These are phyloP conservation scores for Pararge aegeria DNA, from an alignment of 1,140 invertebrate genomes.

Conservation along the genomic window DNA sequence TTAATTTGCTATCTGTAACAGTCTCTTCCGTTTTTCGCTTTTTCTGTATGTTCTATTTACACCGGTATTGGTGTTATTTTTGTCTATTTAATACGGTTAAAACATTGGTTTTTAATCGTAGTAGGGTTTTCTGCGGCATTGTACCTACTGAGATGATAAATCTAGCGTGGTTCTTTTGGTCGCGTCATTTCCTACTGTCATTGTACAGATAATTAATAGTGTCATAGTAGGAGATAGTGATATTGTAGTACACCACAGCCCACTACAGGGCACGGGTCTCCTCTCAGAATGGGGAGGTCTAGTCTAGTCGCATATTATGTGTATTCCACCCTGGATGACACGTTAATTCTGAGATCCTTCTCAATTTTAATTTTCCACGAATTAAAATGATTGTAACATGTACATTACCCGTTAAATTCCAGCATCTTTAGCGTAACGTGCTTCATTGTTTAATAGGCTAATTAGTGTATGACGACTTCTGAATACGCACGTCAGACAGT, in stretches of 20 bases:
- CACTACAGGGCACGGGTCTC: too few species aligned
- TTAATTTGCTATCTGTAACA: constrained; percentile 30
- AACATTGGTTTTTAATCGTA: too few species aligned
- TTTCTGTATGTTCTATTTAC: constrained; percentile 12
- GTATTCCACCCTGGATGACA: neutral
- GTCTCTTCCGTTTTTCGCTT: constrained; percentile 26
- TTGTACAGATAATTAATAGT: too few species aligned
- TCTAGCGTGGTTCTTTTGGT: too few species aligned
- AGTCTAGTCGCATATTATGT: too few species aligned
- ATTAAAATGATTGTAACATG: constrained; percentile 15
- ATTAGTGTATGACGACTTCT: constrained; percentile 18
- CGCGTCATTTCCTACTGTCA: too few species aligned
- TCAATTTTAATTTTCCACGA: constrained; percentile 5
- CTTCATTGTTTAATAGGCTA: constrained; percentile 19
- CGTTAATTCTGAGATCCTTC: neutral
- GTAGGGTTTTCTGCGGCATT: too few species aligned
- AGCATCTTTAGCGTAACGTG: constrained; percentile 3
- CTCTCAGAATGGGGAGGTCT: too few species aligned
- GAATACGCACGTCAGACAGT: constrained; percentile 18
- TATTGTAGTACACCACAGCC: too few species aligned
- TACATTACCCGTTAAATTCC: constrained; percentile 13
- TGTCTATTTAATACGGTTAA: neutral
- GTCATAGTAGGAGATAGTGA: too few species aligned
- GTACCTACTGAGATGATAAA: too few species aligned
- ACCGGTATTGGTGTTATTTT: neutral